Conservation (phyloP, 2,888 invertebrate genomes). For the Nebria salina region DNA sequence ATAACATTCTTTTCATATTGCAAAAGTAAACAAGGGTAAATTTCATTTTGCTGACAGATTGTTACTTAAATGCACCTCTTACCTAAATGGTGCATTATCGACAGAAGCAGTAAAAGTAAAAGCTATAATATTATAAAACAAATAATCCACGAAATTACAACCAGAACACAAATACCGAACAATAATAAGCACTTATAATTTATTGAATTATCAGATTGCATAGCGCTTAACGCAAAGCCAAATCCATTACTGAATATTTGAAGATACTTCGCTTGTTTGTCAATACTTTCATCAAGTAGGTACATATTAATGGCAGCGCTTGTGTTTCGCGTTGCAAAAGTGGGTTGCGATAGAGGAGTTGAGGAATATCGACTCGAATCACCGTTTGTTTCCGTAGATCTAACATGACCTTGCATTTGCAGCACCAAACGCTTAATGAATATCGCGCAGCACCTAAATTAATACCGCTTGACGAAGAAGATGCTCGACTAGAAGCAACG, state of each 20-base stretch:
- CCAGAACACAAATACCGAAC: too few species aligned
- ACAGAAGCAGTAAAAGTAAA: too few species aligned
- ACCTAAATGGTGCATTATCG: too few species aligned
- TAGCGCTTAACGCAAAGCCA: background rate
- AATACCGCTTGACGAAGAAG: conserved; percentile 35
- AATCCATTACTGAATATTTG: background rate
- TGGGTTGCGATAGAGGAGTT: background rate
- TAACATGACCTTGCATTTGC: conserved; percentile 43
- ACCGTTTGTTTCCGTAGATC: conserved; percentile 37
- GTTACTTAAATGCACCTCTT: too few species aligned
- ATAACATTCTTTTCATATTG: background rate
- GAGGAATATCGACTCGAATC: conserved; percentile 16
- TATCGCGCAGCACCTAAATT: conserved; percentile 43
- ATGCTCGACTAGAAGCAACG: background rate
- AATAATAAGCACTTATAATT: background rate
- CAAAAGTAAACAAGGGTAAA: too few species aligned
- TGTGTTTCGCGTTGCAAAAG: background rate
- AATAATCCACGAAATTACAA: too few species aligned
- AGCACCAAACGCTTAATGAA: conserved; percentile 36
- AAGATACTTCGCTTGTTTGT: background rate
- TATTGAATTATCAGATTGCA: background rate
- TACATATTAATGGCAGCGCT: too few species aligned
- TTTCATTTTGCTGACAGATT: too few species aligned
- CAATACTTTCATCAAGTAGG: background rate
- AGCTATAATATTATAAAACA: too few species aligned